Percentiles rank a stretch among this genome's conserved stretches.
phyloP scores from a whole-genome alignment of 2,113 vertebrate species.

The Phyllostomus hastatus region DNA sequence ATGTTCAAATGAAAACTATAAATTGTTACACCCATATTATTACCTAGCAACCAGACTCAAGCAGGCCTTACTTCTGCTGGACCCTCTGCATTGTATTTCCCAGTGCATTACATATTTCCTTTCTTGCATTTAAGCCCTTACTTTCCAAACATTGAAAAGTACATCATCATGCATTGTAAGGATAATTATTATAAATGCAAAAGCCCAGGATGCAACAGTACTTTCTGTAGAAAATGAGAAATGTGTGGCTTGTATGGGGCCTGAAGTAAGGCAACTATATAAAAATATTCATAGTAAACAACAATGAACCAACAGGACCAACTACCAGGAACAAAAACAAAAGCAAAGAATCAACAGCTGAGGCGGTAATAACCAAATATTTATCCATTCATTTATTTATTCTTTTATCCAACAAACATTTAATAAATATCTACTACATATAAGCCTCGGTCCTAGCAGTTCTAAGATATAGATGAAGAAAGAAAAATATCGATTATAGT shows the following conservation, averaged over 20 bases:
- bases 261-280: background rate
- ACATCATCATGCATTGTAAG: background rate
- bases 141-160: background rate
- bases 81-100: too few relatives aligned
- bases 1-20: too few relatives aligned
- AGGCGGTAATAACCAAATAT: background rate
- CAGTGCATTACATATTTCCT: background rate
- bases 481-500: background rate
- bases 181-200: background rate
- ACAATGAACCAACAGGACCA: background rate
- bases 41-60: too few relatives aligned
- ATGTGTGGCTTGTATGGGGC: background rate
- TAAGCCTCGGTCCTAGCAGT: background rate
- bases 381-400: background rate
- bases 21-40: too few relatives aligned
- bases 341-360: background rate
- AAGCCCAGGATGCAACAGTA: background rate
- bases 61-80: too few relatives aligned
- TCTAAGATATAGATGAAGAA: background rate
- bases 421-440: background rate
- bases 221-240: background rate
- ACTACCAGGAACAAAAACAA: background rate
- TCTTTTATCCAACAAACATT: background rate
- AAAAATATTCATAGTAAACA: background rate
- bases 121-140: background rate